These are phyloP conservation scores for Chaitophorus viminalis DNA, from an alignment of 2,888 invertebrate species.

Conservation along the genomic window DNA sequence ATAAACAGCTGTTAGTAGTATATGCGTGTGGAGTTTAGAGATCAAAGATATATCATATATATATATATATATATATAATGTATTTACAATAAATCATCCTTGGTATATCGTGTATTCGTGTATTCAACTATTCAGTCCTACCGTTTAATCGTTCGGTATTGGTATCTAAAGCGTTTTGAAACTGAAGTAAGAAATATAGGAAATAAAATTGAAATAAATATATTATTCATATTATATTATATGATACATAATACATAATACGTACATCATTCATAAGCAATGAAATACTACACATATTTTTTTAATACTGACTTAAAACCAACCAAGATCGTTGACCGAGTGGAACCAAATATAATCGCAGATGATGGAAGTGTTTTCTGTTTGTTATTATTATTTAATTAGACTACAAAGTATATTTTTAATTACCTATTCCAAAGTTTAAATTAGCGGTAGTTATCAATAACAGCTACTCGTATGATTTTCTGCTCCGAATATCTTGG, in stretches of 20 bases:
- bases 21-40: background rate
- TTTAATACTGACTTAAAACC: no score
- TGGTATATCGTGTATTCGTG: background rate
- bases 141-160: background rate
- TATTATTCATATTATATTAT: background rate
- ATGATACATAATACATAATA: no score
- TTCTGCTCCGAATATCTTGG: slow-evolving; percentile 46
- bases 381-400: background rate
- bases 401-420: background rate
- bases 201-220: background rate
- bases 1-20: background rate
- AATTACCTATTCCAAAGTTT: background rate
- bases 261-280: background rate
- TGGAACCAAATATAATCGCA: no score
- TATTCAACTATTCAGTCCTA: background rate
- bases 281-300: no score
- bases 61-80: background rate
- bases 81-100: background rate
- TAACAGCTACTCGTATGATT: slow-evolving; percentile 26
- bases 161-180: background rate
- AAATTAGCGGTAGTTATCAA: slow-evolving; percentile 32
- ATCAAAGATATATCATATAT: background rate
- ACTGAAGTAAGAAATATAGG: background rate
- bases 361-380: no score
- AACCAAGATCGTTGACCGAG: no score